Base-by-base conservation (phyloP, 2,797 vertebrate species). In the Platyrinchus mystaceus region DNA sequence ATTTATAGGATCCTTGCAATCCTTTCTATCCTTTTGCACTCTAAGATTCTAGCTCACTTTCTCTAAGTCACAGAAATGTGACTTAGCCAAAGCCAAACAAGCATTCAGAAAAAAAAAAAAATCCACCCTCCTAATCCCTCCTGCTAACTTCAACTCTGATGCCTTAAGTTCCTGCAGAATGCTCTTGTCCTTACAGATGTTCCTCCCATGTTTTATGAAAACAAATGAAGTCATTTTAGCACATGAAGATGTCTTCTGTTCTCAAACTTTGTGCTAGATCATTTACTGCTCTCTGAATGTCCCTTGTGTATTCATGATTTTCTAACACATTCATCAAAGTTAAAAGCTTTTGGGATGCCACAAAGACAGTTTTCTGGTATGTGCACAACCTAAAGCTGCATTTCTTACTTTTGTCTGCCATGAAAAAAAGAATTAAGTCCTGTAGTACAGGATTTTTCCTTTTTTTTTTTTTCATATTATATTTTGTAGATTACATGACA, bases 241-340 rank as follows among this genome's bases (percentile, higher is more conserved):
- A 64, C 37, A 95, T 92, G 90, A 96, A 94, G 93, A 89, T 95
- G 63, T 95, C 88, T 84, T 96, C 84, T 95, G 80, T 95, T 96
- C 83, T 93, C 78, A 79, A 30, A 62, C 55, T 79, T 95, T 70
- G 41, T 60, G 47, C 93, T 89, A 91, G 90, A 70, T 95, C 85
- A 67, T 81, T 95, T 82, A 60, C 63, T 76, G 80, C 59, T 86
- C 70, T 94, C 67, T 44, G 41, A 91, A 92, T 56, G 74, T 94
- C 93, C 74, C 85, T 56, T 67, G 93, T 84, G 88, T 34, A 84
- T 95, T 92, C n/a, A 49, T 41, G 63, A 79, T 88, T 87, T 95
- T 96, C 55, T 50, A 73, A 76, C 28, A 26, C 23, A 59, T 82
- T 90, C 4, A 52, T 81, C 59, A 84, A 63, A 88, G 58, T 71